Evolutionary conservation across 92 coral and sea anemone species (phyloP).

Genomic region (Paramuricea clavata): DNA sequence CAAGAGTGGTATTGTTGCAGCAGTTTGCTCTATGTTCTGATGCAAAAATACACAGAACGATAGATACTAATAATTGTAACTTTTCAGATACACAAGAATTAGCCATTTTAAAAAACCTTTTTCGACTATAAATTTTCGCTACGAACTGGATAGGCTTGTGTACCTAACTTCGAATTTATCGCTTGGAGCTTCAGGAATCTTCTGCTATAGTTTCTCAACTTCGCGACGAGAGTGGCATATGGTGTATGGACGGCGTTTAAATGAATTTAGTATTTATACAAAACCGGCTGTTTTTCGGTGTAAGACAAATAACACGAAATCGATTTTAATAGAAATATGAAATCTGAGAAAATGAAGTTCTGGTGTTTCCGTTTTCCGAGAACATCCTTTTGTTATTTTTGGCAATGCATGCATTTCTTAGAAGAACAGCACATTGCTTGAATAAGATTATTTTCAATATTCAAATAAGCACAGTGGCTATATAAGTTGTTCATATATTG

Average conservation of each 20-base stretch:
- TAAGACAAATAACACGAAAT: not conserved
- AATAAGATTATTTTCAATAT: no score
- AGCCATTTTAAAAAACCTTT: not conserved
- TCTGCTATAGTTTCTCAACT: no score
- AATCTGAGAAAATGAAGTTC: not conserved
- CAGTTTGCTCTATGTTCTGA: not conserved
- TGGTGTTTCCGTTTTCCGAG: not conserved
- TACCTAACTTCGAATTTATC: not conserved
- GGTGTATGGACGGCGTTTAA: not conserved
- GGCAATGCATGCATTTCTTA: not conserved
- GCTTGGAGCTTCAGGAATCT: not conserved
- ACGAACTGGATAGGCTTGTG: no score
- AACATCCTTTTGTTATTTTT: not conserved
- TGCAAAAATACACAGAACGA: not conserved
- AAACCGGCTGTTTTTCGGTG: not conserved
- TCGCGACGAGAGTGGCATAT: no score
- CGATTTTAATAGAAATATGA: not conserved
- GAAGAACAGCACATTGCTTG: no score
- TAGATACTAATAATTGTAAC: not conserved
- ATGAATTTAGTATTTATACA: not conserved
- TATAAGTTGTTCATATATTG: no score
- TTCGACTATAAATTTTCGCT: no score
- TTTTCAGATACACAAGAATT: not conserved
- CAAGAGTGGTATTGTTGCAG: not conserved
- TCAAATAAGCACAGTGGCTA: no score